These are phyloP conservation scores for Rhaphigaster nebulosa DNA, from an alignment of 2,888 invertebrate genomes.

Conservation along the genomic window DNA sequence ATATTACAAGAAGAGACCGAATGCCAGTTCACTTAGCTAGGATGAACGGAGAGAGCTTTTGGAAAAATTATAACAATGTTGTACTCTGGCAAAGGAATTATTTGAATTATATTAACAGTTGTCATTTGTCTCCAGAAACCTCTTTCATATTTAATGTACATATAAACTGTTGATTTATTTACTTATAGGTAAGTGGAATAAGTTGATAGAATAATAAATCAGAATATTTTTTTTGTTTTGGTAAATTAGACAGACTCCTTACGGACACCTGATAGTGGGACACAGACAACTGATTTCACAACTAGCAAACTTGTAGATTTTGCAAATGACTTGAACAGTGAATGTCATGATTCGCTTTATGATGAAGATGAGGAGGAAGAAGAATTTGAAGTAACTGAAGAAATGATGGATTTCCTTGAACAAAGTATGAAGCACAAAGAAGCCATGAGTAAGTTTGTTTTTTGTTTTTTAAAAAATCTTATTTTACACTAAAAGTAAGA, in stretches of 20 bases:
- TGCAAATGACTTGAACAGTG: neutral
- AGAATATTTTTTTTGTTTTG: neutral
- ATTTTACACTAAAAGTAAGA: neutral
- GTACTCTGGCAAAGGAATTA: slow-evolving; percentile 59
- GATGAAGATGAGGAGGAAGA: slow-evolving; percentile 15
- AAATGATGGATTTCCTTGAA: slow-evolving; percentile 63
- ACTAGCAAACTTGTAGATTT: neutral
- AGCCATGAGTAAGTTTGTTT: slow-evolving; percentile 54
- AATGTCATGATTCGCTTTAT: neutral
- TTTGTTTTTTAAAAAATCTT: neutral
- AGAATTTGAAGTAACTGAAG: slow-evolving; percentile 59
- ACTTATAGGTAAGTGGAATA: neutral
- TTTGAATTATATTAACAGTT: slow-evolving; percentile 4
- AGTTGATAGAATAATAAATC: neutral
- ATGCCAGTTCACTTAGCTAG: neutral
- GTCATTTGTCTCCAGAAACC: slow-evolving; percentile 7
- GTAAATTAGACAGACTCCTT: neutral
- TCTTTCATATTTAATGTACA: neutral
- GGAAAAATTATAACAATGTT: slow-evolving; percentile 60
- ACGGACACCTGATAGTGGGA: neutral
- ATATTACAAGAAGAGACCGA: too few relatives aligned
- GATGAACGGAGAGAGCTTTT: slow-evolving; percentile 59
- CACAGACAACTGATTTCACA: neutral
- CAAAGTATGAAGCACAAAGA: slow-evolving; percentile 63
- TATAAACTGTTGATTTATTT: neutral